A percentile compares a stretch with the other conserved stretches of the same genome.
phyloP scores from a whole-genome alignment of 2,113 vertebrate species.

The Neodontobutis hainanensis region DNA sequence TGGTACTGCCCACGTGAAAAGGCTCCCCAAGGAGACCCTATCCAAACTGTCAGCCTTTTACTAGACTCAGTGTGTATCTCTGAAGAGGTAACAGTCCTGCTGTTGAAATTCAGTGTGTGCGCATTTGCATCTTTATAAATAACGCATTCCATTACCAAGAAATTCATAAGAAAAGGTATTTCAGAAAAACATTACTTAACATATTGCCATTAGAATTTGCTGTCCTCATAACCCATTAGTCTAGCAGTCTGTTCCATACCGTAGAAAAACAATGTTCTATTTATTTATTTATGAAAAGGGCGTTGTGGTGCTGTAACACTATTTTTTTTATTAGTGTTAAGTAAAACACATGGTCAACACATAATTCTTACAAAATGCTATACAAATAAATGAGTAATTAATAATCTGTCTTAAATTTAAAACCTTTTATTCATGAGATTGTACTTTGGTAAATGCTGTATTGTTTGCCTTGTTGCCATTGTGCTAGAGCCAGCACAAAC shows the following conservation, averaged over 20 bases:
- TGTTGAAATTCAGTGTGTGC: background rate
- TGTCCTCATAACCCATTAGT: background rate
- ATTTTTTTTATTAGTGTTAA: background rate
- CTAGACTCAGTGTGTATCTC: constrained; percentile 31
- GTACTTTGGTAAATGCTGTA: constrained; percentile 16
- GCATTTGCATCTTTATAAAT: background rate
- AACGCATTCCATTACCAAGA: background rate
- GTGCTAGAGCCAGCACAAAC: background rate
- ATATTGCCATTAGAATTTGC: too few relatives aligned
- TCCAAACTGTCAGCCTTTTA: constrained; percentile 35
- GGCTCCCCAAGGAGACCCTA: constrained; percentile 49
- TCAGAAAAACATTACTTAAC: too few relatives aligned
- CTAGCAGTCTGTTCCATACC: background rate
- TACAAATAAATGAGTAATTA: background rate
- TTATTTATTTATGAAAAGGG: constrained; percentile 5
- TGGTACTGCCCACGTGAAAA: constrained; percentile 35
- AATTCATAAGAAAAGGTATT: too few relatives aligned
- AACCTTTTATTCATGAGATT: background rate
- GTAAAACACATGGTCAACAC: background rate
- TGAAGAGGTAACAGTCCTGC: background rate
- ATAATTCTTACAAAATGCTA: background rate
- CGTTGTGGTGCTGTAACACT: background rate
- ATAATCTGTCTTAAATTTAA: too few relatives aligned
- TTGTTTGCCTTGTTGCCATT: constrained; percentile 40
- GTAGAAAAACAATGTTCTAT: background rate